Evolutionary conservation across 1,140 invertebrate genomes (phyloP).

Genomic region (Xylocopa sonorina): DNA sequence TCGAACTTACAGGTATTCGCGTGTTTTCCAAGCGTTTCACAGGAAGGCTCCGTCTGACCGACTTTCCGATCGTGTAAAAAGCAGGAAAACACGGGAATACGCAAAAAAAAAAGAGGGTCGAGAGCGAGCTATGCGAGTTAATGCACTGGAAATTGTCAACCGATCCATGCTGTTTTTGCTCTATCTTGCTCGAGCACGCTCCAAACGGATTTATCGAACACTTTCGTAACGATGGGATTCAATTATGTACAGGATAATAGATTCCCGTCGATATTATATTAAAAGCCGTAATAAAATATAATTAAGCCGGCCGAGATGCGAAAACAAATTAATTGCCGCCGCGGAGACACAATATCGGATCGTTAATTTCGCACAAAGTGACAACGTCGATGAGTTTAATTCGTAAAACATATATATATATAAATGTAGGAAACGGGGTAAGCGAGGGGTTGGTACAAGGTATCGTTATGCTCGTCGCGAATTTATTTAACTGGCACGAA

Average conservation of each 20-base stretch:
- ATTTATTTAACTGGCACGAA: conserved; percentile 15
- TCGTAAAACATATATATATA: conserved; percentile 19
- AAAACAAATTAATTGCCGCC: conserved; percentile 40
- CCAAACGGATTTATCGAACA: conserved; percentile 24
- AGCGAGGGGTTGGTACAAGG: too few species aligned
- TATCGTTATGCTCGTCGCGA: background rate
- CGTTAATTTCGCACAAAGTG: conserved; percentile 35
- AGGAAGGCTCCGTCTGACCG: background rate
- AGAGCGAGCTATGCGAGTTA: conserved; percentile 12
- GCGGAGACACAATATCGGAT: conserved; percentile 21
- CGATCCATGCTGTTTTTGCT: background rate
- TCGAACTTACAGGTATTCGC: conserved; percentile 20
- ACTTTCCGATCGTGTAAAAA: conserved; percentile 9
- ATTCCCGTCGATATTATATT: conserved; percentile 28
- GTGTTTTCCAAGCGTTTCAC: conserved; percentile 1
- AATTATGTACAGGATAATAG: conserved; percentile 20
- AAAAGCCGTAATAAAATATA: conserved; percentile 31
- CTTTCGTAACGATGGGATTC: conserved; percentile 21
- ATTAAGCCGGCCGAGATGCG: conserved; percentile 18
- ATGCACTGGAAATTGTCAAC: conserved; percentile 15
- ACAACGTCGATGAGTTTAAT: conserved; percentile 29
- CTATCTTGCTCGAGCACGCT: background rate
- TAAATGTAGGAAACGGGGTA: background rate
- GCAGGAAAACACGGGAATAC: background rate
- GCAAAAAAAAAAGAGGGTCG: background rate